These are phyloP conservation scores for Coracias cyanogaster DNA, from an alignment of 2,797 vertebrate genomes.

Conservation along the genomic window DNA sequence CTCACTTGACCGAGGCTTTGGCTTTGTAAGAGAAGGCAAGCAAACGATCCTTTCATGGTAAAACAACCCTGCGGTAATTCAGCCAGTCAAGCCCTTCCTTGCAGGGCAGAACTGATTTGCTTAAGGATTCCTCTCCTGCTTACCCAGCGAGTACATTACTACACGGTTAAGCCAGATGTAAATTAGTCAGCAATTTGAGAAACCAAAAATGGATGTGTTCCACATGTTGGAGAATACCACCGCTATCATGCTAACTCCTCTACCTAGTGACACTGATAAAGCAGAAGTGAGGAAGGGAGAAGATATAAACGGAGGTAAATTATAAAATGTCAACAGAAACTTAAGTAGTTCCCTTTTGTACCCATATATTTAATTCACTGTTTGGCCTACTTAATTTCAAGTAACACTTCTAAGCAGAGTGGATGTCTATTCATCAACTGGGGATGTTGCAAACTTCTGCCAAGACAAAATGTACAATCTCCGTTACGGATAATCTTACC, in stretches of 20 bases:
- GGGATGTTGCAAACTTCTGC: background rate
- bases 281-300: background rate
- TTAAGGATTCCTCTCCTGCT: background rate
- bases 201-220: background rate
- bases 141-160: background rate
- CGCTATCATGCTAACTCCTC: background rate
- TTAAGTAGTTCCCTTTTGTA: background rate
- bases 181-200: background rate
- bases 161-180: background rate
- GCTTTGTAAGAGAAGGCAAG: background rate
- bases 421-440: conserved; percentile 17
- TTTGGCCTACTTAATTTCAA: conserved; percentile 36
- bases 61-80: background rate
- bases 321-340: background rate
- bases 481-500: conserved; percentile 42
- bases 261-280: background rate
- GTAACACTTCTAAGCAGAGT: background rate
- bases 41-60: conserved; percentile 19
- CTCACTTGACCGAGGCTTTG: background rate
- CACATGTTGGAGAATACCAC: background rate
- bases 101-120: background rate
- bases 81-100: background rate
- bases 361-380: background rate
- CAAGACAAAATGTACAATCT: conserved; percentile 32
- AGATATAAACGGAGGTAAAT: background rate